Evolutionary conservation across 1,140 invertebrate species (phyloP).

Genomic region (Drosophila pectinifera): DNA sequence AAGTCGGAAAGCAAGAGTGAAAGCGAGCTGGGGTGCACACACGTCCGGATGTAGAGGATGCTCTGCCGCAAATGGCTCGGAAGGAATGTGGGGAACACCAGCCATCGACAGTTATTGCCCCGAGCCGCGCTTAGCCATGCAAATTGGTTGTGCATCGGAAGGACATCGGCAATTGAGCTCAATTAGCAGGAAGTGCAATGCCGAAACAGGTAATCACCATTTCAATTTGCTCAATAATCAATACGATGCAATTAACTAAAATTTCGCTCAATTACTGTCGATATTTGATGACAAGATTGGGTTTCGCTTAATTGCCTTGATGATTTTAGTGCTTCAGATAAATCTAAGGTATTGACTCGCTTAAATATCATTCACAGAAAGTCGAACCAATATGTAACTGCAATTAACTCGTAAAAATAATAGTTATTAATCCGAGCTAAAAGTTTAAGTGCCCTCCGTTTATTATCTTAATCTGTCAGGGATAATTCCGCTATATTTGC

Average conservation of each 20-base stretch:
- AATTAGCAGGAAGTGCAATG: conserved; percentile 50
- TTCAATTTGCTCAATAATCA: conserved; percentile 34
- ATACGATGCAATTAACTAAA: conserved; percentile 39
- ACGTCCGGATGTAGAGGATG: conserved; percentile 57
- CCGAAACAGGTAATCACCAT: conserved; percentile 33
- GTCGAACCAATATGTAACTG: background rate
- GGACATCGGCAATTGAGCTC: conserved; percentile 55
- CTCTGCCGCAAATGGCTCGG: conserved; percentile 36
- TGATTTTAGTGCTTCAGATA: background rate
- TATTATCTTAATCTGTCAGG: conserved; percentile 7
- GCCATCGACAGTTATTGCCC: conserved; percentile 8
- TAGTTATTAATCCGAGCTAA: background rate
- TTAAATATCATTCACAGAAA: background rate
- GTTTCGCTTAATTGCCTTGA: background rate
- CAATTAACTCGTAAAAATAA: background rate
- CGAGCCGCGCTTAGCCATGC: conserved; percentile 19
- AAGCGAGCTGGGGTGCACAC: conserved; percentile 18
- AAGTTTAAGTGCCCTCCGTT: background rate
- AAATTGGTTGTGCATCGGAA: conserved; percentile 46
- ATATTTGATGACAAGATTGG: conserved; percentile 26
- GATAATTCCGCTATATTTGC: conserved; percentile 1
- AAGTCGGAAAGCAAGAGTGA: conserved; percentile 20
- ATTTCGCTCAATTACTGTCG: conserved; percentile 24
- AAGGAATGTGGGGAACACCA: conserved; percentile 26
- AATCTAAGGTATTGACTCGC: background rate